Evolutionary conservation across 2,113 vertebrate species (phyloP).

Genomic region (Circaetus gallicus): DNA sequence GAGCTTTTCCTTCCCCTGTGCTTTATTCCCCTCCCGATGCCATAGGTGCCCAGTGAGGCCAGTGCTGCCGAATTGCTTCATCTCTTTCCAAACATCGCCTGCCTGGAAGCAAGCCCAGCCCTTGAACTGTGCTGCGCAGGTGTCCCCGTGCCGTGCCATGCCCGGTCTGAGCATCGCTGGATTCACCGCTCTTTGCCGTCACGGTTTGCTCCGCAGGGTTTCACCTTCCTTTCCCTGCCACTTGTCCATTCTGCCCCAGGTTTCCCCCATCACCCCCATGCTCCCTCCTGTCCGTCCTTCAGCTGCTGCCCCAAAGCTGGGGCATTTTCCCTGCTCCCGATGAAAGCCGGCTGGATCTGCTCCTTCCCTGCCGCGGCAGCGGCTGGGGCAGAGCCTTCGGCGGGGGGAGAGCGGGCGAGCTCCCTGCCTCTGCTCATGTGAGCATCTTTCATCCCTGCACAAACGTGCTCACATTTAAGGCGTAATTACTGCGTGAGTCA

Average conservation of each 20-base stretch:
- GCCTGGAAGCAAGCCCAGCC: neutral
- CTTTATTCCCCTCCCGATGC: neutral
- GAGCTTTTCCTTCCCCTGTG: neutral
- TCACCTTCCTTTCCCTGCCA: neutral
- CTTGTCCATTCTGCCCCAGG: neutral
- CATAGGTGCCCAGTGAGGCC: fast-evolving
- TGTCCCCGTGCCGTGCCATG: fast-evolving
- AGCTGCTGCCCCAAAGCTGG: neutral
- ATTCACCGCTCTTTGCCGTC: neutral
- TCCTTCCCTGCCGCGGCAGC: neutral
- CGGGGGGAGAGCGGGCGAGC: neutral
- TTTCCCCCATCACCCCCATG: fast-evolving
- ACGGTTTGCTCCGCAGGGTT: neutral
- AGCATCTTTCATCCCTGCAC: constrained; percentile 33
- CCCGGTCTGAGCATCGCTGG: neutral
- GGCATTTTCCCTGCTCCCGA: neutral
- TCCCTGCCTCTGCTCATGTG: neutral
- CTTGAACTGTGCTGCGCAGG: neutral
- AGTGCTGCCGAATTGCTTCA: neutral
- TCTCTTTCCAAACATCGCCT: neutral
- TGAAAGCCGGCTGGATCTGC: neutral
- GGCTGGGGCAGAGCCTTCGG: neutral
- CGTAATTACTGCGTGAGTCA: constrained; percentile 2
- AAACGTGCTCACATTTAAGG: neutral
- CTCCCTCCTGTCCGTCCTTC: neutral